phyloP scores from a whole-genome alignment of 2,888 invertebrate genomes.

The Cremastinae sp. region DNA sequence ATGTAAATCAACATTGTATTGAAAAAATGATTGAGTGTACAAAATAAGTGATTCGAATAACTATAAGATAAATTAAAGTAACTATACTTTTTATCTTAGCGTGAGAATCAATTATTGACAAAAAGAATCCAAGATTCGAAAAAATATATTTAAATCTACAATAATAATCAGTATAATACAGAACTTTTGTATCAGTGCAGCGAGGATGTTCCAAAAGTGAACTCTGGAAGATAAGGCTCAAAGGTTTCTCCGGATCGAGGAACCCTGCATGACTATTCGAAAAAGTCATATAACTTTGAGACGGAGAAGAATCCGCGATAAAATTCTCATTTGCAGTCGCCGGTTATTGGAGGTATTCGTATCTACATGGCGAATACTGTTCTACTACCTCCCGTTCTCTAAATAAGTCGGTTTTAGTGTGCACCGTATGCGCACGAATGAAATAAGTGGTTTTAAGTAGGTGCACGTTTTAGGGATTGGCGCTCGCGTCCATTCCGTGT shows the following conservation, averaged over 20 bases:
- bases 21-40: too few relatives aligned
- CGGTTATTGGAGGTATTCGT: conserved; percentile 25
- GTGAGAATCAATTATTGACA: too few relatives aligned
- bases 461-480: conserved; percentile 45
- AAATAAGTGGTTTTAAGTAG: conserved; percentile 38
- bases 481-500: conserved; percentile 30
- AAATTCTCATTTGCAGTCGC: conserved; percentile 41
- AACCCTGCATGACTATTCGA: background rate
- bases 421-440: background rate
- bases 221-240: too few relatives aligned
- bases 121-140: too few relatives aligned
- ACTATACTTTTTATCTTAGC: too few relatives aligned
- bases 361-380: conserved; percentile 14
- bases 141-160: too few relatives aligned
- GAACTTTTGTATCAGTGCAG: too few relatives aligned
- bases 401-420: conserved; percentile 19
- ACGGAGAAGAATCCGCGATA: conserved; percentile 26
- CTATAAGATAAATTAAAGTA: too few relatives aligned
- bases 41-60: too few relatives aligned
- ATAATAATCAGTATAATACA: too few relatives aligned
- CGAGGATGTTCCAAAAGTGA: too few relatives aligned
- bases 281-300: background rate
- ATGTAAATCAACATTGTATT: too few relatives aligned
- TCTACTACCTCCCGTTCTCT: conserved; percentile 31
- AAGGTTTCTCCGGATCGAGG: background rate